Evolutionary conservation across 2,113 vertebrate genomes (phyloP), one percentile per base, ranked within the genome.

Genomic region (Onychorhynchus coronatus): DNA sequence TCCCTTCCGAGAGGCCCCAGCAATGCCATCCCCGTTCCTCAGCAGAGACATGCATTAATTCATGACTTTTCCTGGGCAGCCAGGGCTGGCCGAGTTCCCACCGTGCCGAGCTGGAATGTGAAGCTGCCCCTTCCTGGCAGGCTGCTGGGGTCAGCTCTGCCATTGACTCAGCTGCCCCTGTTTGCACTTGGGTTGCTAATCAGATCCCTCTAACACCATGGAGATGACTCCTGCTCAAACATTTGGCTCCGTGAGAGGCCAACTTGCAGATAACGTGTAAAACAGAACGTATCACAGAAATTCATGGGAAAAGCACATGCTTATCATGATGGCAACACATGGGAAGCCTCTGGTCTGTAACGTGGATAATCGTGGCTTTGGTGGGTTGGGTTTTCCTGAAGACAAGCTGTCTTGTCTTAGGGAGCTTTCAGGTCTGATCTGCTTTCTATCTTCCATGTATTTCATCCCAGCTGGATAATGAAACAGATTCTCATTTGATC

Each of bases 121-220:
- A 77, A 94, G 75, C 95, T 87, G 95, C 73, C 94, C 52, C 24
- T 56, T 85, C 71, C 88, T 86, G 94, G 93, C 95, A 86, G 59
- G 80, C 89, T 70, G 75, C 92, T 92, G 94, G 76, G 72, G 55
- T 88, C 94, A 92, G 11, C 41, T 31, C 72, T 89, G 87, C 89
- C 91, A 68, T 22, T 78, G 89, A 89, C 80, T 88, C 87, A 42
- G 83, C 94, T 89, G 94, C 87, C 89, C 91, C 86, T 1, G 11
- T 55, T 16, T 11, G 59, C 94, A 39, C 96, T 56, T 18, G 3
- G 10, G 76, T 2, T 49, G 91, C 79, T 92, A 5, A 86, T 71
- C 13, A 1, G 76, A 35, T 30, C 85, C 80, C 73, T 81, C 55
- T 50, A 22, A 11, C 55, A 7, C 94, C 58, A 58, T 5, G 47